Evolutionary conservation across 2,888 invertebrate genomes (phyloP), one percentile per base, ranked within the genome.

Genomic region (Atethmia centrago): DNA sequence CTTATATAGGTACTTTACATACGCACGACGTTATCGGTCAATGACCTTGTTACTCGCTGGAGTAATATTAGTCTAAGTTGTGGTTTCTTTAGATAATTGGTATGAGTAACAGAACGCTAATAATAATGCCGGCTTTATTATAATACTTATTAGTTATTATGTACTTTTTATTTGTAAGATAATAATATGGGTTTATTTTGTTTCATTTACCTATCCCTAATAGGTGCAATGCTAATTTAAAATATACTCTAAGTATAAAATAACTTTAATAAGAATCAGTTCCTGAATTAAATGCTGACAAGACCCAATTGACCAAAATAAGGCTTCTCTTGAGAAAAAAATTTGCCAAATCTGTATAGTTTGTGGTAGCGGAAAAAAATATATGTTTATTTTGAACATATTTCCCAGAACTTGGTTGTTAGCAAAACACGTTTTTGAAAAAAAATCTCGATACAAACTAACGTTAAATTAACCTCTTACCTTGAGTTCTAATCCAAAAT

Each of bases 21-120:
- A 64, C 47, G 7, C 58, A 21, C 42, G 19, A 58, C 55, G 67
- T 63, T 82, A 85, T 84, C 83, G 71, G 85, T 82, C 82, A 79
- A 71, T 74, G 82, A 74, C 70, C 74, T 76, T 80, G 77, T 68
- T 49, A 53, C 56, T 70, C 51, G 67, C 47, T 53, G 47, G 31
- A 70, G 59, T 83, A 49, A 73, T 83, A 73, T 83, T 67, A 70
- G 61, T 68, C 59, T 77, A 58, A 70, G 53, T 68, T 64, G 59
- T 59, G 19, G 49, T 61, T 70, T 79, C 51, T 62, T 59, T 63
- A 71, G 49, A 77, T 77, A 65, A 82, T 70, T 70, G 25, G 19
- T 58, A 62, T 77, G 65, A 79, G 36, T 80, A 53, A 62, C 31
- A 25, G 45, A 31, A 53, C 2, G 3, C 10, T 64, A 64, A 16